phyloP scores from a whole-genome alignment of 2,113 vertebrate genomes.

The Indicator indicator region DNA sequence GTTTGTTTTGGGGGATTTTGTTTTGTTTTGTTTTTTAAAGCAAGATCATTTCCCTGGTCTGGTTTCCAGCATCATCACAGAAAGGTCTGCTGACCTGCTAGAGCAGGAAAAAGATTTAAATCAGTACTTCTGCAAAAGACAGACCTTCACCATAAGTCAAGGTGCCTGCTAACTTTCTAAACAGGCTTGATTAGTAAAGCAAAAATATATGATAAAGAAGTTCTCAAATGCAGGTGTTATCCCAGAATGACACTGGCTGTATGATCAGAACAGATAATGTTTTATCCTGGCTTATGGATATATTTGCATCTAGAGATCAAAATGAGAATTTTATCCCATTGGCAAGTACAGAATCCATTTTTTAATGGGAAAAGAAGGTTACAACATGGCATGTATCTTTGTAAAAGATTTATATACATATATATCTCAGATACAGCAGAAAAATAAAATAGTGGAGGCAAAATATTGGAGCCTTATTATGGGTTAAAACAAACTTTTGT shows the following conservation, averaged over 20 bases:
- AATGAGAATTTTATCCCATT: slow-evolving; percentile 67
- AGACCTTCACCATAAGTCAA: slow-evolving; percentile 56
- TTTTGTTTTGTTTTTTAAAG: not conserved
- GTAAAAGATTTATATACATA: not conserved
- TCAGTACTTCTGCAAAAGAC: not conserved
- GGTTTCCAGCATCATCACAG: not conserved
- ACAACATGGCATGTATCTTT: not conserved
- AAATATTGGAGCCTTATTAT: not conserved
- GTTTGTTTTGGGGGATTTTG: not conserved
- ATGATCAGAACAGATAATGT: slow-evolving; percentile 34
- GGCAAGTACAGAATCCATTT: slow-evolving; percentile 39
- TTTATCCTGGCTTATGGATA: slow-evolving; percentile 58
- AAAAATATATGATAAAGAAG: slow-evolving; percentile 31
- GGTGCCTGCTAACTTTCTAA: slow-evolving; percentile 58
- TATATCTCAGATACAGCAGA: not conserved
- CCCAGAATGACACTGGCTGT: slow-evolving; percentile 26
- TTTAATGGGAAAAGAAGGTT: slow-evolving; percentile 39
- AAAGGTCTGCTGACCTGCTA: not conserved
- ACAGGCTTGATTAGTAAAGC: slow-evolving; percentile 41
- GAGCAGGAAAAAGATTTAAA: not conserved
- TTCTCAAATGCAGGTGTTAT: slow-evolving; percentile 38
- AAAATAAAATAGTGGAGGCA: slow-evolving; percentile 34
- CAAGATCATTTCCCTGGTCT: not conserved
- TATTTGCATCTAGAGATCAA: slow-evolving; percentile 58
- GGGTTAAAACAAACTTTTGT: slow-evolving; percentile 3